Evolutionary conservation across 2,113 vertebrate species (phyloP).

Genomic region (Sarotherodon lohbergeri): DNA sequence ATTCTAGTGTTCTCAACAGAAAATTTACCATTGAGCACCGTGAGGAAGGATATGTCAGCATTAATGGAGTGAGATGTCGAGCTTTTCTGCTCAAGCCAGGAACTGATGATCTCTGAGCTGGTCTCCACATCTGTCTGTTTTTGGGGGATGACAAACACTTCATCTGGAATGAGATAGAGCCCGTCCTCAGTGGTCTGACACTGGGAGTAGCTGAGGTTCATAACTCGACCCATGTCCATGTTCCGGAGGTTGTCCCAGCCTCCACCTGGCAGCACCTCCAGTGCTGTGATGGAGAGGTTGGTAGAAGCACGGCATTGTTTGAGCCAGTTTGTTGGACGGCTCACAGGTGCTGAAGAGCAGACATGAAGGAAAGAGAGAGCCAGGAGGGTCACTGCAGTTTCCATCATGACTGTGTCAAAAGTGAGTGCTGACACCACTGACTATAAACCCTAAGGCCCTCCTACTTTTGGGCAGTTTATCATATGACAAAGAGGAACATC

Average conservation of each 20-base stretch:
- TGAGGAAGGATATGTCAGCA: conserved; percentile 72
- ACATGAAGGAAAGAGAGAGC: conserved; percentile 17
- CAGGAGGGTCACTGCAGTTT: background rate
- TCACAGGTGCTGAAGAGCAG: conserved; percentile 26
- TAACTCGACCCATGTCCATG: conserved; percentile 83
- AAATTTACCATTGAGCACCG: conserved; percentile 80
- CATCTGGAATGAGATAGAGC: conserved; percentile 83
- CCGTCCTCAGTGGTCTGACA: conserved; percentile 88
- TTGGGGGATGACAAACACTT: conserved; percentile 81
- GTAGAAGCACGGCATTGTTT: conserved; percentile 63
- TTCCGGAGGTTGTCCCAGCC: conserved; percentile 95
- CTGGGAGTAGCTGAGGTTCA: conserved; percentile 76
- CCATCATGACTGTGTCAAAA: conserved; percentile 26
- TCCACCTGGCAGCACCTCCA: conserved; percentile 87
- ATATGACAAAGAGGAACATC: background rate
- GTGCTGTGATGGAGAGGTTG: conserved; percentile 18
- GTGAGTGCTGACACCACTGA: background rate
- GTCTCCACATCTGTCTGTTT: conserved; percentile 83
- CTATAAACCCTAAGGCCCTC: background rate
- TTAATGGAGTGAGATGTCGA: conserved; percentile 78
- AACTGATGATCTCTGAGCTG: conserved; percentile 83
- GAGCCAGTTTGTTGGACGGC: conserved; percentile 60
- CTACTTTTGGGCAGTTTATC: background rate
- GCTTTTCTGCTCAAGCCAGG: conserved; percentile 83
- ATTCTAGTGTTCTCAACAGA: conserved; percentile 76